phyloP scores from a whole-genome alignment of 2,113 vertebrate genomes.

The Girardinichthys multiradiatus region DNA sequence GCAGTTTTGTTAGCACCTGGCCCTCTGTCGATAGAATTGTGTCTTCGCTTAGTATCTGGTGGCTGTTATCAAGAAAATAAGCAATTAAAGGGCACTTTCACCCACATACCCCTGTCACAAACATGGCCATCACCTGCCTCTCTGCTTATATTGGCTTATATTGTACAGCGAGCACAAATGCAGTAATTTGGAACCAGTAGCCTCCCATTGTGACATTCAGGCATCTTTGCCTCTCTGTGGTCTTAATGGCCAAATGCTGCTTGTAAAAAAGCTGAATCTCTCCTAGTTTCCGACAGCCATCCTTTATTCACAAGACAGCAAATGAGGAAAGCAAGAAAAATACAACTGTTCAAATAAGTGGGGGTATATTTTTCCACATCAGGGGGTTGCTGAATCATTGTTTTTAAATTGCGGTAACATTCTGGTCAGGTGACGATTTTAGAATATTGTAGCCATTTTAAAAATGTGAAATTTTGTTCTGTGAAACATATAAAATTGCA shows the following conservation, averaged over 20 bases:
- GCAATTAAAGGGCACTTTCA: constrained; percentile 20
- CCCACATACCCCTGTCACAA: constrained; percentile 1
- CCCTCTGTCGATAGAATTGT: constrained; percentile 28
- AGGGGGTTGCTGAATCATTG: not conserved
- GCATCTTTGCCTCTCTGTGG: constrained; percentile 37
- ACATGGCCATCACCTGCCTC: constrained; percentile 57
- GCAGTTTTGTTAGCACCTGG: constrained; percentile 55
- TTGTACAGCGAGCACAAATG: constrained; percentile 56
- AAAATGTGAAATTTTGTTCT: no score
- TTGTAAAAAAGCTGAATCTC: constrained; percentile 11
- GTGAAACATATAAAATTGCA: no score
- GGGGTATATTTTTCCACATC: constrained; percentile 1
- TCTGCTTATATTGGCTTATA: constrained; percentile 50
- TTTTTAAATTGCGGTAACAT: constrained; percentile 12
- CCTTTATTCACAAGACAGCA: constrained; percentile 16
- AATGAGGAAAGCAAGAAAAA: constrained; percentile 8
- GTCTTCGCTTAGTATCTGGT: constrained; percentile 24
- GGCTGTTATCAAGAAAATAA: constrained; percentile 44
- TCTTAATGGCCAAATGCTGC: constrained; percentile 44
- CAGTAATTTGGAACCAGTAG: constrained; percentile 38
- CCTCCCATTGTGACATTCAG: constrained; percentile 52
- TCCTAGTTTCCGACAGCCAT: not conserved
- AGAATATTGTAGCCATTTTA: not conserved
- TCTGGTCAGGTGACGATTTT: not conserved
- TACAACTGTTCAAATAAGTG: constrained; percentile 29